A percentile compares a stretch with the other conserved stretches of the same genome.
These are phyloP conservation scores for Desmodus rotundus DNA, from an alignment of 2,113 vertebrate genomes.

Conservation along the genomic window DNA sequence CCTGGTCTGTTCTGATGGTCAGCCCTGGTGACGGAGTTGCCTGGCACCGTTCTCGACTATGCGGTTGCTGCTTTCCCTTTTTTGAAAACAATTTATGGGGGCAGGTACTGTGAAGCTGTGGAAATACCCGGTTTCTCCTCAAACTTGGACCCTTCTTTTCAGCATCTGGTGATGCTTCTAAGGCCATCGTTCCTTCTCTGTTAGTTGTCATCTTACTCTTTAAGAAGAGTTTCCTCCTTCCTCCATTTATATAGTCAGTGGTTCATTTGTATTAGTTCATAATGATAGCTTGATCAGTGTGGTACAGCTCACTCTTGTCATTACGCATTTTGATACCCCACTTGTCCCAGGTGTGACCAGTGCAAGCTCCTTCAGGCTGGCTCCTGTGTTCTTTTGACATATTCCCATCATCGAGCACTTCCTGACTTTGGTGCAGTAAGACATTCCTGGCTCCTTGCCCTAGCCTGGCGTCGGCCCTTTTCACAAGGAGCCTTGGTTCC, in stretches of 20 bases:
- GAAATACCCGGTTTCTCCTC: background rate
- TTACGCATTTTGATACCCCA: background rate
- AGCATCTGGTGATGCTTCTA: background rate
- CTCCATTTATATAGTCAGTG: background rate
- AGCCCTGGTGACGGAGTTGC: background rate
- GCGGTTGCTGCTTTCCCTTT: background rate
- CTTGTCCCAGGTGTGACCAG: background rate
- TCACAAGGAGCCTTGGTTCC: background rate
- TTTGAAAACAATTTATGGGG: background rate
- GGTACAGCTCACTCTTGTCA: background rate
- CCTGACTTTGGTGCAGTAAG: background rate
- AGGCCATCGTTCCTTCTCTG: background rate
- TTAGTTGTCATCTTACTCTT: background rate
- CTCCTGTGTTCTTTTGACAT: background rate
- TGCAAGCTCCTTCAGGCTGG: background rate
- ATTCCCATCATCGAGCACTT: background rate
- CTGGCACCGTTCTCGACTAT: background rate
- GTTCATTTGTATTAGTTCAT: background rate
- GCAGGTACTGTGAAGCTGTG: background rate
- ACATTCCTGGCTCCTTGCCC: background rate
- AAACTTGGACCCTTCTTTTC: background rate
- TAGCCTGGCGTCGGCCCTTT: background rate
- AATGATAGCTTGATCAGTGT: background rate
- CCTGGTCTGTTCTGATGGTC: background rate
- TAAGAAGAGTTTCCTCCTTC: background rate